These are phyloP conservation scores for Microctenopoma lineatum DNA, from an alignment of 2,797 vertebrate genomes.

Conservation along the genomic window DNA sequence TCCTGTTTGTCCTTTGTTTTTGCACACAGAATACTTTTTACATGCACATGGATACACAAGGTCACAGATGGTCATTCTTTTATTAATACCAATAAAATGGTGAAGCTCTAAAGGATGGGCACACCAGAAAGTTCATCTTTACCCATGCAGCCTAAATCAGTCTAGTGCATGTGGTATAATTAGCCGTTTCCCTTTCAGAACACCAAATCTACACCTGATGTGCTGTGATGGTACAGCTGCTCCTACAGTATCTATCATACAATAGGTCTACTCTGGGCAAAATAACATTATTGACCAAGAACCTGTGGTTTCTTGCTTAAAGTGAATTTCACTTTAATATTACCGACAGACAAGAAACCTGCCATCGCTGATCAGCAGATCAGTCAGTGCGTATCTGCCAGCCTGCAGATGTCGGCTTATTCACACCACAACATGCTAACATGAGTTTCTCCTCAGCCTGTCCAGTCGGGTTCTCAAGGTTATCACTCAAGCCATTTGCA, in stretches of 20 bases:
- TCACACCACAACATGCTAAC: background rate
- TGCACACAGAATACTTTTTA: background rate
- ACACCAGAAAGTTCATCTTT: too few relatives aligned
- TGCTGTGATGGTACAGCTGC: too few relatives aligned
- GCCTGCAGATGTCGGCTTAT: background rate
- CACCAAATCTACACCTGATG: background rate
- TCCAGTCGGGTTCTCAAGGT: background rate
- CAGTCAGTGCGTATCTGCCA: background rate
- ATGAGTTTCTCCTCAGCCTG: background rate
- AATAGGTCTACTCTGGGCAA: too few relatives aligned
- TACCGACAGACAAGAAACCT: background rate
- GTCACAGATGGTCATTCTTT: too few relatives aligned
- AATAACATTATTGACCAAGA: too few relatives aligned
- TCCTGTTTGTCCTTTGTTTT: constrained; percentile 42
- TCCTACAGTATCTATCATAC: too few relatives aligned
- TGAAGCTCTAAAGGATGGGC: background rate
- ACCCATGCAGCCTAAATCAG: background rate
- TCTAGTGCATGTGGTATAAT: too few relatives aligned
- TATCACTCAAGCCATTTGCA: background rate
- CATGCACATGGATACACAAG: background rate
- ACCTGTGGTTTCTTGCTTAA: too few relatives aligned
- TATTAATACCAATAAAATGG: background rate
- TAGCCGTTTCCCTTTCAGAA: too few relatives aligned
- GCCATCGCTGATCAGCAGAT: background rate
- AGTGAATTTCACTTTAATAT: background rate